Conservation (phyloP, 2,888 invertebrate genomes). For the Hirtodrosophila trivittata region DNA sequence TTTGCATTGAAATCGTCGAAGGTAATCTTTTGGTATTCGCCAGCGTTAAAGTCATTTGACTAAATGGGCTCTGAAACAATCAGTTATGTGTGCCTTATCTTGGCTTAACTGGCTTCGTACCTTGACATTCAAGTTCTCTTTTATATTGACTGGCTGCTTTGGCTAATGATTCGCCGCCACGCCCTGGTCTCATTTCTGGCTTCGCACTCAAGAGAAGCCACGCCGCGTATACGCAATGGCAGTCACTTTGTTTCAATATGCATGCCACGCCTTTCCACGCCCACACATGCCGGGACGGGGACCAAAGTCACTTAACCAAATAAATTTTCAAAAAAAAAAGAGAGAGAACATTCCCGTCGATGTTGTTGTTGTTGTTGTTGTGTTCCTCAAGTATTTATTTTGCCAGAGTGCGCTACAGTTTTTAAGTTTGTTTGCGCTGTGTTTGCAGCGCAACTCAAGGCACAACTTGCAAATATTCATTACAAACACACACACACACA, state of each 20-base stretch:
- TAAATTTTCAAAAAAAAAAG: constrained; percentile 55
- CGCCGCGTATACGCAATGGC: constrained; percentile 66
- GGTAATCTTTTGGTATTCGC: background rate
- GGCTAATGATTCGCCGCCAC: constrained; percentile 60
- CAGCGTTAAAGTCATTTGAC: constrained; percentile 4
- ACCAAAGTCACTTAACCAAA: constrained; percentile 75
- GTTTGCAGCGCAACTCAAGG: constrained; percentile 60
- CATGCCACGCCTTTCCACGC: constrained; percentile 47
- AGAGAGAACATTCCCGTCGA: constrained; percentile 11
- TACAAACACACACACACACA: constrained; percentile 42
- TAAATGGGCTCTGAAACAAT: constrained; percentile 31
- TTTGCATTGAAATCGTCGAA: background rate
- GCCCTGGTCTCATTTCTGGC: constrained; percentile 21
- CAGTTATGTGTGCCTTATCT: constrained; percentile 44
- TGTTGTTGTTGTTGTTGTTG: constrained; percentile 8
- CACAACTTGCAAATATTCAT: constrained; percentile 70
- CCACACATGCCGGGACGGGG: constrained; percentile 28
- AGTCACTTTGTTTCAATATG: constrained; percentile 75
- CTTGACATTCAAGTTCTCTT: constrained; percentile 14
- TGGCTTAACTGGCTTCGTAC: constrained; percentile 24
- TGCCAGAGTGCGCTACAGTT: constrained; percentile 77
- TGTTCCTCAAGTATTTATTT: constrained; percentile 72
- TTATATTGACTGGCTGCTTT: constrained; percentile 43
- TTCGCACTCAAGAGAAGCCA: constrained; percentile 16
- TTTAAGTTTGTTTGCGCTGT: constrained; percentile 77